phyloP scores from a whole-genome alignment of 2,113 vertebrate genomes.

The Halcyon malimbica region DNA sequence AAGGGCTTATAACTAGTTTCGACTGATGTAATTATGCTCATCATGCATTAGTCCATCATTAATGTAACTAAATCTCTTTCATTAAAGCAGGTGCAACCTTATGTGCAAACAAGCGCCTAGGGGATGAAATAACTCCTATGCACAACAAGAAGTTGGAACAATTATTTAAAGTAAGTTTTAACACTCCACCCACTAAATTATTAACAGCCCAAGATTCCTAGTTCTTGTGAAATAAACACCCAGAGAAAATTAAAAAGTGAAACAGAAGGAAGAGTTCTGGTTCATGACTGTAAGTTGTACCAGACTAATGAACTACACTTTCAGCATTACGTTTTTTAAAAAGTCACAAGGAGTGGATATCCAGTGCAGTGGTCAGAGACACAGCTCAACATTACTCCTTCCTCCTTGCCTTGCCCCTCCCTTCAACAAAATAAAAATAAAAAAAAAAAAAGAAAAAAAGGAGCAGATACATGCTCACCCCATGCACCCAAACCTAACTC shows the following conservation, averaged over 20 bases:
- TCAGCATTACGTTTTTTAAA: background rate
- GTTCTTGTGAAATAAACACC: slow-evolving; percentile 41
- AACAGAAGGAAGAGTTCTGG: slow-evolving; percentile 25
- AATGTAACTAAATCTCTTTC: slow-evolving; percentile 29
- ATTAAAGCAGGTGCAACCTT: slow-evolving; percentile 48
- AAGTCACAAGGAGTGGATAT: background rate
- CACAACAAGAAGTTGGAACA: background rate
- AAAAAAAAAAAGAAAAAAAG: background rate
- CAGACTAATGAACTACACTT: background rate
- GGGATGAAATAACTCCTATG: slow-evolving; percentile 60
- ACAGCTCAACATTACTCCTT: background rate
- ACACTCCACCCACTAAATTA: slow-evolving; percentile 53
- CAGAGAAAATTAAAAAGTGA: slow-evolving; percentile 56
- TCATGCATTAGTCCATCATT: slow-evolving; percentile 28
- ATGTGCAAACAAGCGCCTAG: slow-evolving; percentile 41
- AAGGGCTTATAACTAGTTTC: slow-evolving; percentile 26
- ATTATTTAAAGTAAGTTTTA: slow-evolving; percentile 45
- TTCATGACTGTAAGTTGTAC: background rate
- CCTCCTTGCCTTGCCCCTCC: background rate
- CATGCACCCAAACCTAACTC: background rate
- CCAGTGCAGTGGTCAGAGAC: background rate
- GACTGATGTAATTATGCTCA: slow-evolving; percentile 32
- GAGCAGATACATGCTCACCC: background rate
- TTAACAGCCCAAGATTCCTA: background rate
- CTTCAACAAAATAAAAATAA: background rate